A percentile compares a stretch with the other conserved stretches of the same genome.
Conservation (phyloP, 1,140 invertebrate genomes). For the Diabrotica virgifera region DNA sequence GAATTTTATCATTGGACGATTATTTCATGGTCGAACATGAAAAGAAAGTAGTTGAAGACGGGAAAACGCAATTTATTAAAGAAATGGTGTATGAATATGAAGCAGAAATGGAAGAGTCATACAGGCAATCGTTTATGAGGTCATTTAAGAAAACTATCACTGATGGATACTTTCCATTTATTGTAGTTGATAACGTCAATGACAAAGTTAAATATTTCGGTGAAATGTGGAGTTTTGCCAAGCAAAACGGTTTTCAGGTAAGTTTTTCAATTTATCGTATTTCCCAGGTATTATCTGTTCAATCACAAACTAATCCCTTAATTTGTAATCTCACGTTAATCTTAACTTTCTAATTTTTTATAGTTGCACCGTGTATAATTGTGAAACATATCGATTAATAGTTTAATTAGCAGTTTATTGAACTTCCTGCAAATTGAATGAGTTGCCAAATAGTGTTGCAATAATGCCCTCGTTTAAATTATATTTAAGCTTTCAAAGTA, state of each 20-base stretch:
- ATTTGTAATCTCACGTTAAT: too few relatives aligned
- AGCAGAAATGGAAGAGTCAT: slow-evolving; percentile 75
- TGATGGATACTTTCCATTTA: slow-evolving; percentile 89
- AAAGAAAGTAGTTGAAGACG: slow-evolving; percentile 72
- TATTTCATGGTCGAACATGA: slow-evolving; percentile 93
- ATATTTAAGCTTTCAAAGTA: too few relatives aligned
- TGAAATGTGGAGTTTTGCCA: slow-evolving; percentile 85
- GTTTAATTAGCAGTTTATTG: too few relatives aligned
- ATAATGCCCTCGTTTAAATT: too few relatives aligned
- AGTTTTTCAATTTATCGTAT: not conserved
- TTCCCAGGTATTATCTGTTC: too few relatives aligned
- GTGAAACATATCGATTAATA: too few relatives aligned
- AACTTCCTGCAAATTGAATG: too few relatives aligned
- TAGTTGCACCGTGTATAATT: too few relatives aligned
- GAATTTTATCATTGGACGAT: slow-evolving; percentile 92
- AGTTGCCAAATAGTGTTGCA: too few relatives aligned
- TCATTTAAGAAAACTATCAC: slow-evolving; percentile 89
- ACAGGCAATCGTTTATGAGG: slow-evolving; percentile 79
- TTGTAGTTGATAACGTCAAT: slow-evolving; percentile 87
- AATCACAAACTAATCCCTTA: too few relatives aligned
- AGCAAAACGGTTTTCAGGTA: slow-evolving; percentile 87
- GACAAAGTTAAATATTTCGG: slow-evolving; percentile 78
- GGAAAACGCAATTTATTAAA: slow-evolving; percentile 65
- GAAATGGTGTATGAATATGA: slow-evolving; percentile 92
- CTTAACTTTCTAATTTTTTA: too few relatives aligned